Evolutionary conservation across 2,888 invertebrate genomes (phyloP).

Genomic region (Pristionchus mayeri): DNA sequence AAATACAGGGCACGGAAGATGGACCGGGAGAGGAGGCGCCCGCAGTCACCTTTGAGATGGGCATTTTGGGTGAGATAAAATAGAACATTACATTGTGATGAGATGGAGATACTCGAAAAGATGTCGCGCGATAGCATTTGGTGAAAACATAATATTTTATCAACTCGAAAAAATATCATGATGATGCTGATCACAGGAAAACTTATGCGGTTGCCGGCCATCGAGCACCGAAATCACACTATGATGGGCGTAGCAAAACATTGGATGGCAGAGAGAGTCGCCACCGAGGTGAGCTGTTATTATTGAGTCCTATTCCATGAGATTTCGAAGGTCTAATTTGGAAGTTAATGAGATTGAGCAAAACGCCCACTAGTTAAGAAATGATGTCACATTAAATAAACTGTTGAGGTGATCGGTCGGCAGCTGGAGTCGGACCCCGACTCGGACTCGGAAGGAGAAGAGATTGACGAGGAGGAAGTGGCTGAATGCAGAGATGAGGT

Average conservation of each 20-base stretch:
- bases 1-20: constrained; percentile 3
- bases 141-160: neutral
- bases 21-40: constrained; percentile 18
- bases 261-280: constrained; percentile 46
- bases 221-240: constrained; percentile 9
- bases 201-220: constrained; percentile 30
- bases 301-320: no score
- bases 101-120: no score
- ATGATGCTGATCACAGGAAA: neutral
- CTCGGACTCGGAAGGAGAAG: constrained; percentile 57
- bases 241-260: constrained; percentile 48
- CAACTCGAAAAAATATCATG: neutral
- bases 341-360: no score
- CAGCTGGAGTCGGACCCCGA: constrained; percentile 59
- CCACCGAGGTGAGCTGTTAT: constrained; percentile 38
- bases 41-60: constrained; percentile 42
- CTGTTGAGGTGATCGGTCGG: constrained; percentile 39
- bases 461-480: constrained; percentile 50
- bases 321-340: no score
- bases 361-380: neutral
- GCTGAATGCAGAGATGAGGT: constrained; percentile 40
- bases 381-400: no score
- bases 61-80: constrained; percentile 29
- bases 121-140: no score
- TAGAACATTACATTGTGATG: neutral